A percentile compares a stretch with the other conserved stretches of the same genome.
phyloP scores from a whole-genome alignment of 2,888 invertebrate genomes.

The Melinopterus prodromus region DNA sequence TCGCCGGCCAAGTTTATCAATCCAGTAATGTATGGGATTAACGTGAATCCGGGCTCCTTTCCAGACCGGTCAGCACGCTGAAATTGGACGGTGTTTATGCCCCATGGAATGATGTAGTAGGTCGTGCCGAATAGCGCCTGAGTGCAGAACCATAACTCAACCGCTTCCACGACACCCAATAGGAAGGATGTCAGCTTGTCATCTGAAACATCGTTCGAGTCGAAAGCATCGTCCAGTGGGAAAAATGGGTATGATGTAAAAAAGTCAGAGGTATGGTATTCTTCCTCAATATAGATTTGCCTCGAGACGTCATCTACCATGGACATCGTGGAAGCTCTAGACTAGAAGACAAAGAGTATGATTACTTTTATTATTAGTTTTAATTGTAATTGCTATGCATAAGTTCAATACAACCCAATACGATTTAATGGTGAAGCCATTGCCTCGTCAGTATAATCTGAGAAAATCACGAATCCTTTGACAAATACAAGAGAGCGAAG shows the following conservation, averaged over 20 bases:
- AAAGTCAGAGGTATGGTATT: neutral
- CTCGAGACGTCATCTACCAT: neutral
- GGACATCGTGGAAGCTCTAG: neutral
- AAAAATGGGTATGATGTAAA: slow-evolving; percentile 9
- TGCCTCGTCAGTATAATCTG: too few relatives aligned
- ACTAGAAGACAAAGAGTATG: neutral
- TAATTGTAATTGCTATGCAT: neutral
- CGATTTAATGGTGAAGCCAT: too few relatives aligned
- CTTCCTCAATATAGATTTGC: neutral
- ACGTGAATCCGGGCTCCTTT: neutral
- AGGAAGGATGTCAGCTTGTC: neutral
- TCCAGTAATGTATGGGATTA: neutral
- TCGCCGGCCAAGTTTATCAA: neutral
- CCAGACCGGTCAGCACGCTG: neutral
- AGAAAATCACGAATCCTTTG: too few relatives aligned
- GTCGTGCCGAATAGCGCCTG: slow-evolving; percentile 51
- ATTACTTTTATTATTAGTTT: neutral
- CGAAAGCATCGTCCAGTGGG: neutral
- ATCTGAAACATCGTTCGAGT: neutral
- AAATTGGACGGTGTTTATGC: slow-evolving; percentile 40
- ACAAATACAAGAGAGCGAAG: too few relatives aligned
- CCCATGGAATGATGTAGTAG: slow-evolving; percentile 52
- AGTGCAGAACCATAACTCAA: slow-evolving; percentile 59
- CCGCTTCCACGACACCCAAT: slow-evolving; percentile 36
- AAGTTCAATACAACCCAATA: too few relatives aligned